A percentile compares a stretch with the other conserved stretches of the same genome.
These are phyloP conservation scores for Monopterus albus DNA, from an alignment of 2,113 vertebrate genomes.

Conservation along the genomic window DNA sequence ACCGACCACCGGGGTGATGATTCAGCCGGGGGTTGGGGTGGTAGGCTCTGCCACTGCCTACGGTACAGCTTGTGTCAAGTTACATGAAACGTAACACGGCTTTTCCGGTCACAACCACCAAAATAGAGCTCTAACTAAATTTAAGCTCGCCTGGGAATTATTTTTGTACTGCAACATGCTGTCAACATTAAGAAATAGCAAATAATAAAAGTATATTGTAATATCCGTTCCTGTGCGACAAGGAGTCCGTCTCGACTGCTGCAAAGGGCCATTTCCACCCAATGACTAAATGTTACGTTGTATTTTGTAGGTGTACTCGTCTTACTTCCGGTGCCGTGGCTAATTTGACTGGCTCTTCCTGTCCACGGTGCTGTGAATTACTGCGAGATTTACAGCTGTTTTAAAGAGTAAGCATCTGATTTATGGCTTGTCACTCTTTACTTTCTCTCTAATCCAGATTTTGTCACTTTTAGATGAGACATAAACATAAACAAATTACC, in stretches of 20 bases:
- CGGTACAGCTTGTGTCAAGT: slow-evolving; percentile 15
- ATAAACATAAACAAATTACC: neutral
- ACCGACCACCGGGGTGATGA: slow-evolving; percentile 40
- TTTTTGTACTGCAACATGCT: too few relatives aligned
- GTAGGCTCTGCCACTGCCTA: slow-evolving; percentile 46
- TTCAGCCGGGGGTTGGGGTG: slow-evolving; percentile 56
- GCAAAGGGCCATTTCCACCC: too few relatives aligned
- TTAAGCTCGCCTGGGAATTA: too few relatives aligned
- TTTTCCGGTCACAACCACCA: slow-evolving; percentile 7
- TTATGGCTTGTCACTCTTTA: slow-evolving; percentile 14
- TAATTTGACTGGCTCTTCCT: slow-evolving; percentile 6
- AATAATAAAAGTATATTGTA: too few relatives aligned
- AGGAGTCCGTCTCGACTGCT: neutral
- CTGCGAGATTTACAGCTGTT: slow-evolving; percentile 46
- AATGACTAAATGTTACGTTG: too few relatives aligned
- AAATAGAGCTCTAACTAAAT: neutral
- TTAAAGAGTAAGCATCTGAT: slow-evolving; percentile 46
- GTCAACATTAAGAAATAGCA: too few relatives aligned
- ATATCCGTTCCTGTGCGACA: neutral
- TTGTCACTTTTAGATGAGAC: neutral
- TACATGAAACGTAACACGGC: fast-evolving
- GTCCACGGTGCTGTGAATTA: slow-evolving; percentile 46
- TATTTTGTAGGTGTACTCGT: slow-evolving; percentile 25
- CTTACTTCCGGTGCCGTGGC: slow-evolving; percentile 31
- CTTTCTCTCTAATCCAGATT: neutral